Conservation (phyloP, 2,888 invertebrate species). For the Ernsta delagoae region DNA sequence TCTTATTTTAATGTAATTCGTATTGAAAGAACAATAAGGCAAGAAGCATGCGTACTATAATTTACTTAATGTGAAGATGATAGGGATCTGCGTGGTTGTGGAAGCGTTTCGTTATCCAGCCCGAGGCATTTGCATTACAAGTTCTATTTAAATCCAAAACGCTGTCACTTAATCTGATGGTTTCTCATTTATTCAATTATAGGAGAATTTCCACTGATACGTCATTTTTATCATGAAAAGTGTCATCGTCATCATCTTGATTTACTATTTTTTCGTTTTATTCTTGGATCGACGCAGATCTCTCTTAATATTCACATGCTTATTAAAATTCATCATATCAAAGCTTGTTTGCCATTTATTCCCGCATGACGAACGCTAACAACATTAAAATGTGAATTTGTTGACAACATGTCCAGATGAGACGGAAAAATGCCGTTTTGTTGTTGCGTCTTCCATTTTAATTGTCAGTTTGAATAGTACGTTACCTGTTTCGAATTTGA, state of each 20-base stretch:
- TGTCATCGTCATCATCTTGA: constrained; percentile 7
- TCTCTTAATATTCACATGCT: constrained; percentile 68
- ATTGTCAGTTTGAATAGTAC: background rate
- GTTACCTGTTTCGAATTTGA: background rate
- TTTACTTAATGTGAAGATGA: constrained; percentile 54
- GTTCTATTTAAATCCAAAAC: constrained; percentile 13
- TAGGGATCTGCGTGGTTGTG: constrained; percentile 68
- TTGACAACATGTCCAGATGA: constrained; percentile 14
- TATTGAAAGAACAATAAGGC: constrained; percentile 77
- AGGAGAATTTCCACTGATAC: background rate
- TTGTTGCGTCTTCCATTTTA: background rate
- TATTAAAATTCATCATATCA: constrained; percentile 38
- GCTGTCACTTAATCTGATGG: constrained; percentile 25
- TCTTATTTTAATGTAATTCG: constrained; percentile 84
- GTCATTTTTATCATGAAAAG: constrained; percentile 6
- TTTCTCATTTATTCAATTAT: constrained; percentile 7
- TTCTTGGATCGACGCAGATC: constrained; percentile 72
- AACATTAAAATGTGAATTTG: constrained; percentile 3
- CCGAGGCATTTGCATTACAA: constrained; percentile 21
- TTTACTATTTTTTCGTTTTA: constrained; percentile 38
- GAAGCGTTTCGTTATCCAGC: constrained; percentile 28
- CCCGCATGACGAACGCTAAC: constrained; percentile 46
- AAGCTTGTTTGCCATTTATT: constrained; percentile 48
- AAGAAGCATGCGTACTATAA: constrained; percentile 87
- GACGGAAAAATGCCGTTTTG: background rate